Base-by-base conservation (phyloP, 2,113 vertebrate species). In the Aythya baeri region DNA sequence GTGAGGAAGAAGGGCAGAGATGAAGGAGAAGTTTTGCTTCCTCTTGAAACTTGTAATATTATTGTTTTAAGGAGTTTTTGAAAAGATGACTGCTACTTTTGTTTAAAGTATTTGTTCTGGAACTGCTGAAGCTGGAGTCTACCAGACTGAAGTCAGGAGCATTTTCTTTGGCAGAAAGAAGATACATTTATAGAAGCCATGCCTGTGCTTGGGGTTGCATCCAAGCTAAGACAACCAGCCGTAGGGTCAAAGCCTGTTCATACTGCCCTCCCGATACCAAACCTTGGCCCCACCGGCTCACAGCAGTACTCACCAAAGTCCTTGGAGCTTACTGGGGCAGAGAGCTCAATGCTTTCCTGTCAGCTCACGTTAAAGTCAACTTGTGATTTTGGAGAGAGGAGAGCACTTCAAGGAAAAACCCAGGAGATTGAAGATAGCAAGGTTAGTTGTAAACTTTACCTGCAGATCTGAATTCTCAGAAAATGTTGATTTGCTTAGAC, bases 121-220 rank as follows among this genome's bases (percentile, higher is more conserved):
- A 98, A 97, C 94, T 96, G 75, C 96, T 97, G 96, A 97, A 98
- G 95, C 96, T 97, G 97, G 97, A 97, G 94, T 88, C 97, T 98
- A 96, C 90, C 88, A 98, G 95, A 96, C 97, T 97, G 98, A 98
- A 97, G 97, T 98, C 97, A 97, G 97, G 88, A 97, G 96, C 97
- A 97, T 98, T 98, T 98, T 98, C 89, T 98, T 98, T 98, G 98
- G 98, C 98, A 98, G 97, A 95, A 92, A 86, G 95, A 96, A 97
- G 97, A 97, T 89, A 96, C 95, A 96, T 98, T 97, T 97, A 97
- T 97, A 97, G 97, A 98, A 98, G 98, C 95, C 98, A 99, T 99
- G 99, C 99, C 99, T 97, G 99, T 99, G 59, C 98, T 99, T 97
- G 99, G 99, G 80, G 99, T 99, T 96, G 98, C 99, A 96, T 99